Conservation (phyloP, 2,888 invertebrate species). For the Ceriagrion tenellum region DNA sequence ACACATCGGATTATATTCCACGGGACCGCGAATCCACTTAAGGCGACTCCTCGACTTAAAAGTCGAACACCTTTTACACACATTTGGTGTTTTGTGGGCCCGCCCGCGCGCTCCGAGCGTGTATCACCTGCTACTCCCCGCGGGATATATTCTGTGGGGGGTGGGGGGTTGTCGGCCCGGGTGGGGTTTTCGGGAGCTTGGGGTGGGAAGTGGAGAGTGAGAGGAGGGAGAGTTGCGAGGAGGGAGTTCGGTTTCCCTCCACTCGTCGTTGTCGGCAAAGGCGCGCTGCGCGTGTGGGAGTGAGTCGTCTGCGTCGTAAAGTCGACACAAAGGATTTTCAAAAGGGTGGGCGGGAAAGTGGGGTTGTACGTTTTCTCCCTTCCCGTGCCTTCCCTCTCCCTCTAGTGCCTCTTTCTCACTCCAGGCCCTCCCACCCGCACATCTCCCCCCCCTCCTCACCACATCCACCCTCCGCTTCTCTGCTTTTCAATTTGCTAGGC, state of each 20-base stretch:
- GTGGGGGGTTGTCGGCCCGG: no score
- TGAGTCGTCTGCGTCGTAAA: slow-evolving; percentile 29
- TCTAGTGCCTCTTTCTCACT: not conserved
- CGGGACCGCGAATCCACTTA: not conserved
- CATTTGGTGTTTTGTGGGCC: not conserved
- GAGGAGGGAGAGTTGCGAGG: no score
- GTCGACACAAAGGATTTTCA: slow-evolving; percentile 58
- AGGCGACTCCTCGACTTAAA: slow-evolving; percentile 22
- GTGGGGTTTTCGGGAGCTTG: no score
- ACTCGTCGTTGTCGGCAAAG: not conserved
- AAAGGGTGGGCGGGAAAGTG: not conserved
- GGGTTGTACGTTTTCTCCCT: not conserved
- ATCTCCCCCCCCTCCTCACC: not conserved
- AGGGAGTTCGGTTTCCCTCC: no score
- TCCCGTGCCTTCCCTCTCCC: not conserved
- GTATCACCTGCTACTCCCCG: slow-evolving; percentile 22
- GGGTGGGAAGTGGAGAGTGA: no score
- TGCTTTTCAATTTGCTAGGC: slow-evolving; percentile 43
- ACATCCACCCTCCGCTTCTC: not conserved
- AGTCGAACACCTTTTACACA: slow-evolving; percentile 16
- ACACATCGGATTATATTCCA: not conserved
- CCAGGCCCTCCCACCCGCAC: not conserved
- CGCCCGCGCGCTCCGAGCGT: no score
- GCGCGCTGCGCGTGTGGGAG: not conserved
- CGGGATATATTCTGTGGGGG: no score